Evolutionary conservation across 64 coral and sea anemone species (phyloP), one percentile per base, ranked within the genome.

Genomic region (Actinia equina): DNA sequence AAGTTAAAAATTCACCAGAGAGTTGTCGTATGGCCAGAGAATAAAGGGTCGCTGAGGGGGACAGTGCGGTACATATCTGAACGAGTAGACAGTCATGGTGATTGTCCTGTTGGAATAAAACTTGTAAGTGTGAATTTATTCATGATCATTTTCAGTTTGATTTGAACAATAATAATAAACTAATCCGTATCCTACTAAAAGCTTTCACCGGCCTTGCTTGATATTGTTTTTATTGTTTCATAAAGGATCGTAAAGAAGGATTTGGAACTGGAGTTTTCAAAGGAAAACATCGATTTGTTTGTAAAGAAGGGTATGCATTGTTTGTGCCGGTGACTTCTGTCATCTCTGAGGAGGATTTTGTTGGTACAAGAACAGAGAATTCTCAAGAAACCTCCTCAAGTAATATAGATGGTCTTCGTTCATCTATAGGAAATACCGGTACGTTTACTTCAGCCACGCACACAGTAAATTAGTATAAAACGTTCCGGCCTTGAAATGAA

Each of bases 301-400:
- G 89, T 77, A 86, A 83, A 61, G 86, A n/a, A 64, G 86, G 84
- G 83, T 77, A 82, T 92, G 94, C 94, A 61, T 0, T 0, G 14
- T 91, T 95, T 95, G 89, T 61, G 18, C 85, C 82, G 14, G 22
- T 91, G 11, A 74, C 44, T 17, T 81, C 67, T 88, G 82, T 95
- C 3, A 87, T 92, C 59, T 82, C 55, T 20, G 94, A 95, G 14
- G 52, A 77, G 45, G 77, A 95, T 64, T 94, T 3, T 61, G 7
- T 7, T 17, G 7, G n/a, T n/a, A n/a, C n/a, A n/a, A n/a, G n/a
- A n/a, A n/a, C n/a, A n/a, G n/a, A n/a, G n/a, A n/a, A n/a, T n/a
- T n/a, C n/a, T n/a, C n/a, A n/a, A n/a, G n/a, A n/a, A n/a, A n/a
- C n/a, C n/a, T n/a, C n/a, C n/a, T n/a, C n/a, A n/a, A n/a, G n/a